phyloP scores from a whole-genome alignment of 2,113 vertebrate genomes.

The Gavia stellata region DNA sequence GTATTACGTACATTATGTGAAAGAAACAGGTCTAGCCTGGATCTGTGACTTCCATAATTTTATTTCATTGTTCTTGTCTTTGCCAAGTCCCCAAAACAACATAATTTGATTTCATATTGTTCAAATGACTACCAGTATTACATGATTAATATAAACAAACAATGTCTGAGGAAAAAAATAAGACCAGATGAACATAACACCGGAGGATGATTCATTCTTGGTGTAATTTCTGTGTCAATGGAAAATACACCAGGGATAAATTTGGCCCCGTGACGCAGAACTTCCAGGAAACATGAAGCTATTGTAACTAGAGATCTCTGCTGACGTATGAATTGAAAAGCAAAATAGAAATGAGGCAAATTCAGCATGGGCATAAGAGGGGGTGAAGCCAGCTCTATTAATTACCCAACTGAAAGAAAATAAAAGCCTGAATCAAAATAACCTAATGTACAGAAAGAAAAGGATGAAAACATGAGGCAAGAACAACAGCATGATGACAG shows the following conservation, averaged over 20 bases:
- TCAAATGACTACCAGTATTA: not conserved
- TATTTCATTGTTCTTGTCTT: not conserved
- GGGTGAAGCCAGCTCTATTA: slow-evolving; percentile 22
- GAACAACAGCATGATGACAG: slow-evolving; percentile 3
- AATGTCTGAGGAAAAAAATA: not conserved
- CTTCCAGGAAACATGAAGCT: slow-evolving; percentile 60
- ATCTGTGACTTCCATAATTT: not conserved
- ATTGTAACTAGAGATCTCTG: slow-evolving; percentile 53
- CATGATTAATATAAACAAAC: not conserved
- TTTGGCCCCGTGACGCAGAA: slow-evolving; percentile 11
- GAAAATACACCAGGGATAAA: slow-evolving; percentile 43
- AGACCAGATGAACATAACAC: slow-evolving; percentile 14
- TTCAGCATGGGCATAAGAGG: slow-evolving; percentile 5
- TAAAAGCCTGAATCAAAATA: slow-evolving; percentile 43
- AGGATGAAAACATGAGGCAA: slow-evolving; percentile 27
- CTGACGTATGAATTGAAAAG: slow-evolving; percentile 54
- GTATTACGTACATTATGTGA: not conserved
- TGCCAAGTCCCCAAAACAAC: not conserved
- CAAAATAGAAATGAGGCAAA: slow-evolving; percentile 43
- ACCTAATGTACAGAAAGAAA: slow-evolving; percentile 4
- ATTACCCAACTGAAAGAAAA: slow-evolving; percentile 39
- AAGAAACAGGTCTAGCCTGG: not conserved
- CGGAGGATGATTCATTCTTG: slow-evolving; percentile 31
- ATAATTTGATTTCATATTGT: not conserved
- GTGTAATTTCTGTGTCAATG: slow-evolving; percentile 34